Evolutionary conservation across 2,113 vertebrate genomes (phyloP).

Genomic region (Nothocercus nigrocapillus): DNA sequence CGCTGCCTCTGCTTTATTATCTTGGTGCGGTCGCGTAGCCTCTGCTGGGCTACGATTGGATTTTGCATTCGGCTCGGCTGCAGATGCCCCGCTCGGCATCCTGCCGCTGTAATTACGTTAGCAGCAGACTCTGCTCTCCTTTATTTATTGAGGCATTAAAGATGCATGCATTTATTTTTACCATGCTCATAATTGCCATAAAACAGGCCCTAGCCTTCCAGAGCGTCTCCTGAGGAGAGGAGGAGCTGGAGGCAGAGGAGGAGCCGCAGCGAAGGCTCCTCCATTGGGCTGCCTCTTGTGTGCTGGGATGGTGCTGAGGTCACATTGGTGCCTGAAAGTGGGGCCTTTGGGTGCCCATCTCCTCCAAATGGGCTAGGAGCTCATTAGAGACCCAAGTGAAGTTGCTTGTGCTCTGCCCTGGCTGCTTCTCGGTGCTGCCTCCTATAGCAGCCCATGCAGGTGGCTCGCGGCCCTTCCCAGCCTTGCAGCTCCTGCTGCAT

Average conservation of each 20-base stretch:
- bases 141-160: slow-evolving; percentile 72
- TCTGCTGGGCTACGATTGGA: slow-evolving; percentile 45
- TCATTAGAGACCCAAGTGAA: not conserved
- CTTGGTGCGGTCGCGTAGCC: slow-evolving; percentile 49
- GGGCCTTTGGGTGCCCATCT: no score
- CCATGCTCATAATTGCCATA: slow-evolving; percentile 63
- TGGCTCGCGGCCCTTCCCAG: no score
- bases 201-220: slow-evolving; percentile 28
- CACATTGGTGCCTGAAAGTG: not conserved
- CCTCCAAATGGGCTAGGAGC: not conserved
- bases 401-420: not conserved
- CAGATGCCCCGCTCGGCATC: slow-evolving; percentile 15
- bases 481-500: no score
- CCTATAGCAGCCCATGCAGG: no score
- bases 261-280: not conserved
- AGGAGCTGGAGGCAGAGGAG: not conserved
- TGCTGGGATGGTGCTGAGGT: no score
- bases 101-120: slow-evolving; percentile 62
- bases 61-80: slow-evolving; percentile 30
- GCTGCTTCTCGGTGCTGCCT: not conserved
- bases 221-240: not conserved
- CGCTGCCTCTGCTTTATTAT: slow-evolving; percentile 63
- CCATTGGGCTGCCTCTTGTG: no score
- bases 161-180: slow-evolving; percentile 71
- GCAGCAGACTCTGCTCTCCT: slow-evolving; percentile 42